Evolutionary conservation across 2,888 invertebrate species (phyloP), one percentile per base, ranked within the genome.

Genomic region (Agrochola macilenta): DNA sequence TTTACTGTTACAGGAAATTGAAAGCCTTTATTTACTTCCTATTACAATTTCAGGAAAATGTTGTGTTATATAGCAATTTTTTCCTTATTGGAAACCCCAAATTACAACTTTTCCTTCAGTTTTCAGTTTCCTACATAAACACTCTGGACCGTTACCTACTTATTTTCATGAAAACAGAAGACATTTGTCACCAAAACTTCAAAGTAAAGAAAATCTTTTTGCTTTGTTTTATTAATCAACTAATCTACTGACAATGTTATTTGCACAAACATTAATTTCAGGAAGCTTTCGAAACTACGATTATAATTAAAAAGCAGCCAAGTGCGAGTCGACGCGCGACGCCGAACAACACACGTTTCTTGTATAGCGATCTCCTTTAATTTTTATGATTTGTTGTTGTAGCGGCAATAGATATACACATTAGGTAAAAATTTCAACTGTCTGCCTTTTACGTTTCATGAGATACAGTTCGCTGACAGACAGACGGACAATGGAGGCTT

Each of bases 11-110:
- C 46, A 63, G 74, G 63, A 57, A 64, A 73, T 23, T 43, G 7
- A 26, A 23, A 20, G 30, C 4, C 2, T n/a, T 26, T 30, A 61
- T 52, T 77, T 54, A 61, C 35, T 39, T 78, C 23, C 35, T 70
- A 17, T 43, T 35, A 54, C 12, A 20, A 26, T 46, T 61, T 79
- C 54, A 78, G 26, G 73, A 20, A 73, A 54, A 49, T 54, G 35
- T 1, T 64, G 35, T 35, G 35, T 35, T 35, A 35, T 3, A 35
- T 35, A 35, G 35, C 35, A 3, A 35, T 4, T 3, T 30, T 52
- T 39, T 17, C 65, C 30, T 2, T 14, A n/a, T 52, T 52, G 61
- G 30, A 39, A 71, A 78, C 46, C 12, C 46, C 72, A 79, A 46
- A 46, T 35, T 2, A 12, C 2, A 17, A 8, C 23, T 76, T 26